Conservation (phyloP, 2,113 vertebrate species). For the Nestor notabilis region DNA sequence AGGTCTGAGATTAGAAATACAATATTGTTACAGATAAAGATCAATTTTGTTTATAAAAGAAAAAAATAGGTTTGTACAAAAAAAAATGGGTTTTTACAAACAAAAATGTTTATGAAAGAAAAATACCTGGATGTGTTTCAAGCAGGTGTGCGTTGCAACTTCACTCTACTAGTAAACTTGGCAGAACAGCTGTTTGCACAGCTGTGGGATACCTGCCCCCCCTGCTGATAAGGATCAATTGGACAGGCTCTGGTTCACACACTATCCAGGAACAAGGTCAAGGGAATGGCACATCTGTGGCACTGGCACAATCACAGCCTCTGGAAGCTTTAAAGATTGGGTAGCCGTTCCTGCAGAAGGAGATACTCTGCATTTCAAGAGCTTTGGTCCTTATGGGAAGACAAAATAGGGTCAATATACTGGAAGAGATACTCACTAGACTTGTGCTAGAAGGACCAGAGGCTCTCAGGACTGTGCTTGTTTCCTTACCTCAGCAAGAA, state of each 20-base stretch:
- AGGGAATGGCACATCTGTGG: neutral
- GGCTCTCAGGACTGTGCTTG: neutral
- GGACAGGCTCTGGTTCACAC: neutral
- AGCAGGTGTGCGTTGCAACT: neutral
- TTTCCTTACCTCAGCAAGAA: neutral
- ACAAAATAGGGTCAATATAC: neutral
- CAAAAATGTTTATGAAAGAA: neutral
- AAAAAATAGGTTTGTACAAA: neutral
- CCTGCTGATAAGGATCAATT: neutral
- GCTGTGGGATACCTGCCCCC: neutral
- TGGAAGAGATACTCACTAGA: neutral
- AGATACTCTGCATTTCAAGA: neutral
- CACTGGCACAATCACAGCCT: neutral
- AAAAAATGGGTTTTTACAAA: neutral
- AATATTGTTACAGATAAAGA: neutral
- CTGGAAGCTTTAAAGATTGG: neutral
- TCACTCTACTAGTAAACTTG: too few relatives aligned
- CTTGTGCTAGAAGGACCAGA: neutral
- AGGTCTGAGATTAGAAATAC: neutral
- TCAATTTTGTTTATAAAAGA: neutral
- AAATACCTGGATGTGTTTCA: neutral
- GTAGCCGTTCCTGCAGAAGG: neutral
- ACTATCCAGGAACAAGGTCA: neutral
- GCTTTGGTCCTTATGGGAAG: neutral
- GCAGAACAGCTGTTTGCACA: neutral